These are phyloP conservation scores for Equus przewalskii DNA, from an alignment of 2,113 vertebrate species.

Conservation along the genomic window DNA sequence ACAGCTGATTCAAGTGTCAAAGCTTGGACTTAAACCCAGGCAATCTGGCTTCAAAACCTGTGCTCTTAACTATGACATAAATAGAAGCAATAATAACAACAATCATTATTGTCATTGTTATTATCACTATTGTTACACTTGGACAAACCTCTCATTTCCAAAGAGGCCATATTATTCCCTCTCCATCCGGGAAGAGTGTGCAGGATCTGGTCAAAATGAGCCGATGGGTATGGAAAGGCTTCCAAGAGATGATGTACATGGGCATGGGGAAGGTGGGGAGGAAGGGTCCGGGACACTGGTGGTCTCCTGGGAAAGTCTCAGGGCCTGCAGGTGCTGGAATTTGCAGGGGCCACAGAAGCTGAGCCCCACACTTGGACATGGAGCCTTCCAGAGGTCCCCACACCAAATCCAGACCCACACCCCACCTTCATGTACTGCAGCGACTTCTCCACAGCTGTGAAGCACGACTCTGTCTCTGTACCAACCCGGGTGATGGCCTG, in stretches of 20 bases:
- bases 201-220: background rate
- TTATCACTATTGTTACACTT: background rate
- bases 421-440: constrained; percentile 88
- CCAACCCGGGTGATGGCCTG: constrained; percentile 82
- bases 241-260: background rate
- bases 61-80: background rate
- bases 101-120: no score
- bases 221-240: background rate
- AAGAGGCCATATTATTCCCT: background rate
- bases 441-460: constrained; percentile 88
- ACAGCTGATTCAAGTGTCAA: background rate
- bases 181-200: background rate
- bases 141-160: background rate
- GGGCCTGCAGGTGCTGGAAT: background rate
- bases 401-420: background rate
- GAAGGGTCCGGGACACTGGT: no score
- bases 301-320: background rate
- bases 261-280: no score
- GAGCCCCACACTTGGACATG: no score
- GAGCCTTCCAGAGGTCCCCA: background rate
- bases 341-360: background rate
- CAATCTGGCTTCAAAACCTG: background rate
- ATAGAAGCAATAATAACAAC: background rate
- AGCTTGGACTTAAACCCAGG: background rate
- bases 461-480: constrained; percentile 88